Evolutionary conservation across 2,113 vertebrate species (phyloP).

Genomic region (Erythrocebus patas): DNA sequence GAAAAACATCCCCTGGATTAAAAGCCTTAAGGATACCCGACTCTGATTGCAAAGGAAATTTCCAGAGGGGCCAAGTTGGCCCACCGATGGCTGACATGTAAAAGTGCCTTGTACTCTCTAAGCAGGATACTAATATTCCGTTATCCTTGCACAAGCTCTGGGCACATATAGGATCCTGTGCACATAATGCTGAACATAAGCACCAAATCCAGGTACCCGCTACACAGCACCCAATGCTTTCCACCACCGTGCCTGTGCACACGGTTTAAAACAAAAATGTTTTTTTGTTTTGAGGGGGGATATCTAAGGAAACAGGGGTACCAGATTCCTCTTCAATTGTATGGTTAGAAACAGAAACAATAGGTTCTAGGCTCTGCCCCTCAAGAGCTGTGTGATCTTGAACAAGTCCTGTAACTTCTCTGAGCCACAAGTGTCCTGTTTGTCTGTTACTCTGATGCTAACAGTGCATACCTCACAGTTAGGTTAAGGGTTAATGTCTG

Average conservation of each 20-base stretch:
- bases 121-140: constrained; percentile 46
- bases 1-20: constrained; percentile 66
- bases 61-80: constrained; percentile 68
- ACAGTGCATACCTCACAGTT: background rate
- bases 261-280: background rate
- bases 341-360: background rate
- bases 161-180: background rate
- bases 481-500: background rate
- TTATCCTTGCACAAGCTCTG: constrained; percentile 49
- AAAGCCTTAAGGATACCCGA: constrained; percentile 67
- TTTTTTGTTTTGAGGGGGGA: background rate
- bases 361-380: background rate
- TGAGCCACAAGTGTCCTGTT: constrained; percentile 49
- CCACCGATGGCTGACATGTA: constrained; percentile 71
- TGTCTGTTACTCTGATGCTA: background rate
- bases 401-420: background rate
- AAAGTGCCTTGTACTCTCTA: constrained; percentile 64
- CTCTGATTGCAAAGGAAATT: constrained; percentile 73
- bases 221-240: background rate
- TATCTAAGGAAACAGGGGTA: background rate
- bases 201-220: background rate
- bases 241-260: background rate
- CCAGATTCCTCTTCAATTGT: background rate
- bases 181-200: background rate
- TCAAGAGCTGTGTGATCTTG: background rate